These are phyloP conservation scores for Dolichallabes microphthalmus DNA, from an alignment of 2,113 vertebrate genomes.

Conservation along the genomic window DNA sequence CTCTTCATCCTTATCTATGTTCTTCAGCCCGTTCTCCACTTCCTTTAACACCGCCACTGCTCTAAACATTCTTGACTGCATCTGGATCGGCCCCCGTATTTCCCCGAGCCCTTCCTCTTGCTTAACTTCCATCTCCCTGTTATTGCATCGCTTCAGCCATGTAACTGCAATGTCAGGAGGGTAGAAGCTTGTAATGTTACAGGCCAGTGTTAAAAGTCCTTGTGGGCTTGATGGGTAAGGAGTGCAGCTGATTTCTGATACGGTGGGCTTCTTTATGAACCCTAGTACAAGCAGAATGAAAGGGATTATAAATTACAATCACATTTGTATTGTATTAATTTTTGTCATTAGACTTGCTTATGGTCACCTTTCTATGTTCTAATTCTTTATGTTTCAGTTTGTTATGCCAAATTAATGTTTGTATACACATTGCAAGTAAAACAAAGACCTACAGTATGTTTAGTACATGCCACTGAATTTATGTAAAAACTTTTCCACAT, in stretches of 20 bases:
- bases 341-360: not conserved
- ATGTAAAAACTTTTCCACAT: not conserved
- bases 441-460: not conserved
- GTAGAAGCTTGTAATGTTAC: constrained; percentile 72
- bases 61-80: constrained; percentile 59
- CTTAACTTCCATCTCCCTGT: constrained; percentile 44
- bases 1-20: constrained; percentile 49
- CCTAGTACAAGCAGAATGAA: constrained; percentile 56
- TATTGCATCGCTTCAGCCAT: constrained; percentile 64
- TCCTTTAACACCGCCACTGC: constrained; percentile 62
- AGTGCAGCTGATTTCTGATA: constrained; percentile 65
- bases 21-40: constrained; percentile 45
- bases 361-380: not conserved
- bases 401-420: not conserved
- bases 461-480: not conserved
- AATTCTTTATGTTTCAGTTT: not conserved
- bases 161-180: constrained; percentile 67
- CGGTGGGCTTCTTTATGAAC: constrained; percentile 67
- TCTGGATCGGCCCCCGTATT: constrained; percentile 72
- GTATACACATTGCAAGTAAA: not conserved
- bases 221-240: constrained; percentile 26
- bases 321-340: not conserved
- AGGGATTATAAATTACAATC: not conserved
- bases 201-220: constrained; percentile 62
- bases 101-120: constrained; percentile 62